phyloP scores from a whole-genome alignment of 2,888 invertebrate genomes.

The Lasioglossum villosulum region DNA sequence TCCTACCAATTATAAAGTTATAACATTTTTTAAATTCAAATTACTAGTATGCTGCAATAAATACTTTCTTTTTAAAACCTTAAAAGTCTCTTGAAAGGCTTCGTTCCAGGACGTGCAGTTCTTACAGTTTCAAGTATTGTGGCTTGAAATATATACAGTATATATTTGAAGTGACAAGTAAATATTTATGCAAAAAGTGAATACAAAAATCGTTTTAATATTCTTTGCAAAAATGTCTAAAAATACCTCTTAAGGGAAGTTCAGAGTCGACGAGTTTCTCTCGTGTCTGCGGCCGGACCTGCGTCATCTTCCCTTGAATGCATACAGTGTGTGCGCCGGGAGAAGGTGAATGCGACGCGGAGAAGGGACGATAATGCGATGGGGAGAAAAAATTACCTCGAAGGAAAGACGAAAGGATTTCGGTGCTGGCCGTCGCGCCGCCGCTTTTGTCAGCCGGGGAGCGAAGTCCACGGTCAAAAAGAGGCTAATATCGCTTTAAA shows the following conservation, averaged over 20 bases:
- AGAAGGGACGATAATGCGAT: constrained; percentile 16
- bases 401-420: constrained; percentile 6
- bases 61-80: background rate
- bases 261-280: background rate
- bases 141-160: background rate
- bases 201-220: background rate
- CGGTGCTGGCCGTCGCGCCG: background rate
- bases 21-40: background rate
- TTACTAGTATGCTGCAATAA: no score
- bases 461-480: background rate
- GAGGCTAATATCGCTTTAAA: constrained; percentile 23
- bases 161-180: background rate
- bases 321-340: background rate
- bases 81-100: no score
- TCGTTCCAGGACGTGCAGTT: background rate
- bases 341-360: constrained; percentile 12
- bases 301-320: background rate
- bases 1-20: background rate
- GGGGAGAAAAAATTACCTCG: constrained; percentile 17
- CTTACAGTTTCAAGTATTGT: background rate
- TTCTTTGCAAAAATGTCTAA: background rate
- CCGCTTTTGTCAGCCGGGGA: background rate
- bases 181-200: background rate
- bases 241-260: background rate
- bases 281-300: background rate